phyloP scores from a whole-genome alignment of 2,888 invertebrate genomes.

The Lasioglossum zephyrum region DNA sequence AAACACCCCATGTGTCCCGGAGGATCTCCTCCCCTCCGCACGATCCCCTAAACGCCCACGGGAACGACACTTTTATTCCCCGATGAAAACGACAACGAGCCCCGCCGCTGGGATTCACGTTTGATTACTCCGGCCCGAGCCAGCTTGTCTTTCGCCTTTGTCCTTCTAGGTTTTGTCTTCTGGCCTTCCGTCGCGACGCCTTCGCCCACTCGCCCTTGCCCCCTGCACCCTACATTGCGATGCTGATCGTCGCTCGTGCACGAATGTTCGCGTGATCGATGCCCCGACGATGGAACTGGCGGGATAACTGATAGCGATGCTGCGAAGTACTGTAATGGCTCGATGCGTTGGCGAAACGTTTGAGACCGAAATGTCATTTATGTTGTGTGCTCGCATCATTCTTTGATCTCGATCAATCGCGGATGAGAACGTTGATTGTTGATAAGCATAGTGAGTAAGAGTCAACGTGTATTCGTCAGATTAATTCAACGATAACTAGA shows the following conservation, averaged over 20 bases:
- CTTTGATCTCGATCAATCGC: neutral
- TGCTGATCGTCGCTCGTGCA: neutral
- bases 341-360: neutral
- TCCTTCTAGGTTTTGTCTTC: conserved; percentile 29
- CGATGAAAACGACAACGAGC: neutral
- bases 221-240: neutral
- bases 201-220: neutral
- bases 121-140: conserved; percentile 15
- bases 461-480: too few species aligned
- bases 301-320: neutral
- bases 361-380: neutral
- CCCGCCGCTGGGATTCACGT: neutral
- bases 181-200: conserved; percentile 29
- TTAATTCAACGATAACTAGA: neutral
- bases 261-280: conserved; percentile 3
- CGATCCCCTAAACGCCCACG: neutral
- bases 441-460: too few species aligned
- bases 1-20: conserved; percentile 1
- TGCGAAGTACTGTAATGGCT: conserved; percentile 2
- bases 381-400: neutral
- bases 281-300: neutral
- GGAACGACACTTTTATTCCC: conserved; percentile 19
- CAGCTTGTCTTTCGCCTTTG: neutral
- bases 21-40: neutral
- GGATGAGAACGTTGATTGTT: too few species aligned